Evolutionary conservation across 2,113 vertebrate species (phyloP).

Genomic region (Heterocephalus glaber): DNA sequence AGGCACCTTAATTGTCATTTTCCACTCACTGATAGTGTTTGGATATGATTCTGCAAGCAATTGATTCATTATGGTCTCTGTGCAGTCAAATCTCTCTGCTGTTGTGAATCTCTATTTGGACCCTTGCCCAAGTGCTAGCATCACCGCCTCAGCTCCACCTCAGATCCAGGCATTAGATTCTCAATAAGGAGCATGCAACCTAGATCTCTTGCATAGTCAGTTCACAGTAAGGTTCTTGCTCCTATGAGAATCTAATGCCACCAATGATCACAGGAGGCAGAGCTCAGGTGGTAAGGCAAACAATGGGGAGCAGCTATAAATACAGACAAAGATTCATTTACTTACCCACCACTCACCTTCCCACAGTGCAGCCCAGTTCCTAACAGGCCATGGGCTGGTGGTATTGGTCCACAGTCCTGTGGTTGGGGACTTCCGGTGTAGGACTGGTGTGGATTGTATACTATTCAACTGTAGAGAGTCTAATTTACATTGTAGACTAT

Average conservation of each 20-base stretch:
- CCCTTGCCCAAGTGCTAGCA: not conserved
- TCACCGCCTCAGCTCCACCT: not conserved
- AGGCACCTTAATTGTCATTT: not conserved
- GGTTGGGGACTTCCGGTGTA: not conserved
- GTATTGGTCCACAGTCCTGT: not conserved
- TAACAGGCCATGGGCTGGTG: not conserved
- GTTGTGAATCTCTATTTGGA: not conserved
- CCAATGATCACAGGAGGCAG: not conserved
- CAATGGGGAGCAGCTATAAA: not conserved
- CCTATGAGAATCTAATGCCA: not conserved
- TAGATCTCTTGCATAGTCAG: not conserved
- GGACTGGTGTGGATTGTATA: not conserved
- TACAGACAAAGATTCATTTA: not conserved
- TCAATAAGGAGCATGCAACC: not conserved
- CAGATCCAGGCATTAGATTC: not conserved
- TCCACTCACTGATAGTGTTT: not conserved
- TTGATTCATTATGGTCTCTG: not conserved
- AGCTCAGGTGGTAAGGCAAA: not conserved
- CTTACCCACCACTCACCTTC: not conserved
- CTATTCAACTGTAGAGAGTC: not conserved
- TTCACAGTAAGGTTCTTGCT: not conserved
- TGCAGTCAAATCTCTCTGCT: not conserved
- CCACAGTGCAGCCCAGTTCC: not conserved
- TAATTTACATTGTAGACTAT: not conserved
- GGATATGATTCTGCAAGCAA: not conserved